A percentile compares a stretch with the other conserved stretches of the same genome.
phyloP scores from a whole-genome alignment of 2,888 invertebrate species.

The Ellobium chinense region DNA sequence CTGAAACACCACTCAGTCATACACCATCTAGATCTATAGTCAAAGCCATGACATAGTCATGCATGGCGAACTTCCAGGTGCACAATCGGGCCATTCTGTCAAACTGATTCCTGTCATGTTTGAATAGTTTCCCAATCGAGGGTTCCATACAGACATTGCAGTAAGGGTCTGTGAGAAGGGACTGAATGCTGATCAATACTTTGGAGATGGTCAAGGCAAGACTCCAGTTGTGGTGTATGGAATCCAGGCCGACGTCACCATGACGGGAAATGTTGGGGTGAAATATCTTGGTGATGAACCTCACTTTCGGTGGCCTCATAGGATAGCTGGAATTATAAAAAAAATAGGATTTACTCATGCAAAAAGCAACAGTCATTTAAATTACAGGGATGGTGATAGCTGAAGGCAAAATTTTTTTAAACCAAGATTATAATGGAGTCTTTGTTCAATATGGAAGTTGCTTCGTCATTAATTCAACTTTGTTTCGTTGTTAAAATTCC shows the following conservation, averaged over 20 bases:
- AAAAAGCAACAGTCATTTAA: too few relatives aligned
- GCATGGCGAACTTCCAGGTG: slow-evolving; percentile 91
- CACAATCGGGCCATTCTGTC: slow-evolving; percentile 90
- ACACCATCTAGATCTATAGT: slow-evolving; percentile 67
- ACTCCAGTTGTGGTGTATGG: slow-evolving; percentile 98
- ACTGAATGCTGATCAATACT: slow-evolving; percentile 79
- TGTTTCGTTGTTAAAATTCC: too few relatives aligned
- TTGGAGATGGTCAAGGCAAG: slow-evolving; percentile 92
- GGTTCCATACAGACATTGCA: slow-evolving; percentile 95
- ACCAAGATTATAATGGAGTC: too few relatives aligned
- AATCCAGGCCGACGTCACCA: slow-evolving; percentile 97
- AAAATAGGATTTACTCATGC: too few relatives aligned
- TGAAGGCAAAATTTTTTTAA: too few relatives aligned
- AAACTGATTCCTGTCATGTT: slow-evolving; percentile 86
- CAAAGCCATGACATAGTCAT: slow-evolving; percentile 72
- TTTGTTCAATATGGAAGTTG: too few relatives aligned
- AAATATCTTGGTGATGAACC: slow-evolving; percentile 94
- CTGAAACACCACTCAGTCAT: too few relatives aligned
- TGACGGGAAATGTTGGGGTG: slow-evolving; percentile 97
- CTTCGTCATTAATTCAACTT: too few relatives aligned
- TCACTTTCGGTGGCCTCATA: slow-evolving; percentile 92
- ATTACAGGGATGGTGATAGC: too few relatives aligned
- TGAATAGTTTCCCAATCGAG: slow-evolving; percentile 88
- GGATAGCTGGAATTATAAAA: slow-evolving; percentile 84
- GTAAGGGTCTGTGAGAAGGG: slow-evolving; percentile 86